These are phyloP conservation scores for Tinamus guttatus DNA, from an alignment of 2,113 vertebrate species.

Conservation along the genomic window DNA sequence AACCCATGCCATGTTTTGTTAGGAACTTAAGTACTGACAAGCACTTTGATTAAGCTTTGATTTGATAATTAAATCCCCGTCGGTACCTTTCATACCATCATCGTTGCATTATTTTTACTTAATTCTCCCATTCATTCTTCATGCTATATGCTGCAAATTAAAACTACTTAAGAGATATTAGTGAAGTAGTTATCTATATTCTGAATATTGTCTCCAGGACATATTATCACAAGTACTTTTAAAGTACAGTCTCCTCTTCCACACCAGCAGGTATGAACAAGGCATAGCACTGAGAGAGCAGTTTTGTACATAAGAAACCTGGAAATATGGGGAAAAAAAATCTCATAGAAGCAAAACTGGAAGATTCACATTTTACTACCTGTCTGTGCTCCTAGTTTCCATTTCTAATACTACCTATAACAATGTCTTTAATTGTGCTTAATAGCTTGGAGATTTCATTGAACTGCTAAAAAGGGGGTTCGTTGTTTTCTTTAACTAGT, in stretches of 20 bases:
- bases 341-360: background rate
- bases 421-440: background rate
- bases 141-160: background rate
- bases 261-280: background rate
- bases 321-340: background rate
- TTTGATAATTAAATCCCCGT: background rate
- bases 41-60: background rate
- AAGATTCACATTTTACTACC: background rate
- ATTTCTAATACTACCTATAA: background rate
- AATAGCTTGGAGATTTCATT: background rate
- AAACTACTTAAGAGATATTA: background rate
- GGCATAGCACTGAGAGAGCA: background rate
- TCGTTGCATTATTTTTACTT: background rate
- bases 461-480: background rate
- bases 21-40: background rate
- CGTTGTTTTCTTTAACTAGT: background rate
- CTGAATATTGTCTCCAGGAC: background rate
- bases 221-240: background rate
- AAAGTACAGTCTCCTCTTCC: background rate
- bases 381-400: background rate
- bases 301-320: background rate
- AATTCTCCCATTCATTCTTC: background rate
- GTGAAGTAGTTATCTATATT: background rate
- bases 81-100: background rate
- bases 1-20: background rate